Evolutionary conservation across 2,113 vertebrate species (phyloP).

Genomic region (Elgaria multicarinata): DNA sequence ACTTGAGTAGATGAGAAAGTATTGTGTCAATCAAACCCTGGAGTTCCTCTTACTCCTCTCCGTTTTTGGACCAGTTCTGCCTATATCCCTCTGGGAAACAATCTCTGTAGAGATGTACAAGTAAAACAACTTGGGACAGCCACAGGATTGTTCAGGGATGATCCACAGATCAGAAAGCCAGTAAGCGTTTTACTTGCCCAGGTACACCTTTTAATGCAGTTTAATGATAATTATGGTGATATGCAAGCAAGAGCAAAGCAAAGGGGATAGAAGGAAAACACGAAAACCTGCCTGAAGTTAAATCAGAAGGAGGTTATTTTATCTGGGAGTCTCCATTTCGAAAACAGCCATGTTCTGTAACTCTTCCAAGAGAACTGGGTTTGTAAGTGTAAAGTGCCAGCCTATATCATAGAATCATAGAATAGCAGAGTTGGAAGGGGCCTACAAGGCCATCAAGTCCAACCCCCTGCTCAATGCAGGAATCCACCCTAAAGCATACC

Average conservation of each 20-base stretch:
- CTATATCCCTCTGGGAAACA: no score
- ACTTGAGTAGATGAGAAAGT: neutral
- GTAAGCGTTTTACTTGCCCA: no score
- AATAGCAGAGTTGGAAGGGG: no score
- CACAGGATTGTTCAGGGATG: neutral
- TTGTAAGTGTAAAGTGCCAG: neutral
- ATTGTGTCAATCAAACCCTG: neutral
- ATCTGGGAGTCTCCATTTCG: neutral
- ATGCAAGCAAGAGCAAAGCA: neutral
- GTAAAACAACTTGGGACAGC: neutral
- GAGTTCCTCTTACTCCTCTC: neutral
- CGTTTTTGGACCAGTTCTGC: neutral
- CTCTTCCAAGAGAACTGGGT: neutral
- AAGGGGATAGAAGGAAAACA: neutral
- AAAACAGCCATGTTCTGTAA: neutral
- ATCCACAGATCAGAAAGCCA: neutral
- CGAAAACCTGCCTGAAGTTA: neutral
- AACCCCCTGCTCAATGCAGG: no score
- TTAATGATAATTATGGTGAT: neutral
- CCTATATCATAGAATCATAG: no score
- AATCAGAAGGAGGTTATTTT: neutral
- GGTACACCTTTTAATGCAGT: no score
- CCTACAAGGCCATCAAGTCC: no score
- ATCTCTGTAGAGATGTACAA: no score
- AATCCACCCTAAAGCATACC: no score